phyloP scores from a whole-genome alignment of 1,140 invertebrate species.

The Akabosia matsudoensis region DNA sequence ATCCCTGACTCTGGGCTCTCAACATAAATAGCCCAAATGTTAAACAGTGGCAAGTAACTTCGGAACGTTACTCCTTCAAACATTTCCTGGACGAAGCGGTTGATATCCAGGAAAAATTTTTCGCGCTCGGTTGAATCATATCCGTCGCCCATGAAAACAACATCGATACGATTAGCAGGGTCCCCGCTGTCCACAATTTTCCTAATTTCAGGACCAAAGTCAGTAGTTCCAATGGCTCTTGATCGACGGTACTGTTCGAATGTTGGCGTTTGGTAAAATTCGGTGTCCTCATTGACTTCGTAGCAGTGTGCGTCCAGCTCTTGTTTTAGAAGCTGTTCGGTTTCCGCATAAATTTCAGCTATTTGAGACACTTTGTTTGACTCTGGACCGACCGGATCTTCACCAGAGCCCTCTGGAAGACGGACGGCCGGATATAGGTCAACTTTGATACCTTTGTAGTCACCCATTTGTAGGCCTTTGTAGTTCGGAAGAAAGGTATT shows the following conservation, averaged over 20 bases:
- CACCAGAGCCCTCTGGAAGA: neutral
- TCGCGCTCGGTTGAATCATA: slow-evolving; percentile 29
- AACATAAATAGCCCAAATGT: slow-evolving; percentile 44
- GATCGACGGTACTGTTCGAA: neutral
- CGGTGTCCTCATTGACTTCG: neutral
- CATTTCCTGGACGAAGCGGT: slow-evolving; percentile 36
- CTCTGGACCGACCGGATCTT: neutral
- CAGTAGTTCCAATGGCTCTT: neutral
- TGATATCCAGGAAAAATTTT: slow-evolving; percentile 41
- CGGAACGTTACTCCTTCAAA: slow-evolving; percentile 41
- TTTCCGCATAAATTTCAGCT: neutral
- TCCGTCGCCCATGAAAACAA: slow-evolving; percentile 45
- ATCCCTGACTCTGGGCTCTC: slow-evolving; percentile 1
- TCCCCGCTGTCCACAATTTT: slow-evolving; percentile 39
- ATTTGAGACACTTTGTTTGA: neutral
- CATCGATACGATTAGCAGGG: slow-evolving; percentile 39
- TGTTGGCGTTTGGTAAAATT: neutral
- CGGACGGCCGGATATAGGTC: neutral
- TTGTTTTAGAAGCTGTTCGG: neutral
- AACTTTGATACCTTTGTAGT: neutral
- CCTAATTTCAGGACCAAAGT: slow-evolving; percentile 21
- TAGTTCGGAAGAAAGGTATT: neutral
- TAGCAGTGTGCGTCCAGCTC: neutral
- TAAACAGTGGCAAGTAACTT: slow-evolving; percentile 38
- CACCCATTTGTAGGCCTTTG: neutral